Percentiles rank a stretch among this genome's conserved stretches.
These are phyloP conservation scores for Chorisops tibialis DNA, from an alignment of 2,888 invertebrate genomes.

Conservation along the genomic window DNA sequence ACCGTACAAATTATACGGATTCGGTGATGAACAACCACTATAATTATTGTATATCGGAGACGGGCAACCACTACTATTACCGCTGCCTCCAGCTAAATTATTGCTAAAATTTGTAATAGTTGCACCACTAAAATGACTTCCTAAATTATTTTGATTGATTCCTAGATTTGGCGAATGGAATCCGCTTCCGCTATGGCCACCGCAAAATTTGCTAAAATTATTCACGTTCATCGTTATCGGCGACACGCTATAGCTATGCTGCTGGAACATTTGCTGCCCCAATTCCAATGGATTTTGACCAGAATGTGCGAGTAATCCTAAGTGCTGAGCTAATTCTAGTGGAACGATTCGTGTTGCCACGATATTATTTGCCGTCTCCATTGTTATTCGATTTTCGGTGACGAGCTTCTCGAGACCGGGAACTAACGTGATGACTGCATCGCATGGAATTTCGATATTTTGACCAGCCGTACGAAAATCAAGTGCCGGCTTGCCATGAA, in stretches of 20 bases:
- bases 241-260: slow-evolving; percentile 47
- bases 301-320: slow-evolving; percentile 57
- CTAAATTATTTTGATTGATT: slow-evolving; percentile 19
- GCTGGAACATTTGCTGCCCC: slow-evolving; percentile 48
- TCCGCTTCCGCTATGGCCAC: slow-evolving; percentile 34
- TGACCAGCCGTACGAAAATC: slow-evolving; percentile 38
- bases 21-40: slow-evolving; percentile 49
- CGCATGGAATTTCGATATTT: slow-evolving; percentile 51
- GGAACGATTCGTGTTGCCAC: slow-evolving; percentile 54
- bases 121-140: slow-evolving; percentile 31
- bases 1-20: slow-evolving; percentile 41
- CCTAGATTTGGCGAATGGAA: slow-evolving; percentile 36
- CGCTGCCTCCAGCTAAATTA: slow-evolving; percentile 32
- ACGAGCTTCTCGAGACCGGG: slow-evolving; percentile 51
- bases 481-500: slow-evolving; percentile 54
- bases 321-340: slow-evolving; percentile 54
- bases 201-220: slow-evolving; percentile 1
- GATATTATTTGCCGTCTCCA: slow-evolving; percentile 52
- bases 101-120: slow-evolving; percentile 28
- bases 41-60: slow-evolving; percentile 56
- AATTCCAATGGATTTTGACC: slow-evolving; percentile 49
- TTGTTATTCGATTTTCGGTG: slow-evolving; percentile 51
- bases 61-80: slow-evolving; percentile 47
- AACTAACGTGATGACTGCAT: slow-evolving; percentile 54
- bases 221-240: slow-evolving; percentile 41